phyloP scores from a whole-genome alignment of 2,113 vertebrate species.

The Cyanistes caeruleus region DNA sequence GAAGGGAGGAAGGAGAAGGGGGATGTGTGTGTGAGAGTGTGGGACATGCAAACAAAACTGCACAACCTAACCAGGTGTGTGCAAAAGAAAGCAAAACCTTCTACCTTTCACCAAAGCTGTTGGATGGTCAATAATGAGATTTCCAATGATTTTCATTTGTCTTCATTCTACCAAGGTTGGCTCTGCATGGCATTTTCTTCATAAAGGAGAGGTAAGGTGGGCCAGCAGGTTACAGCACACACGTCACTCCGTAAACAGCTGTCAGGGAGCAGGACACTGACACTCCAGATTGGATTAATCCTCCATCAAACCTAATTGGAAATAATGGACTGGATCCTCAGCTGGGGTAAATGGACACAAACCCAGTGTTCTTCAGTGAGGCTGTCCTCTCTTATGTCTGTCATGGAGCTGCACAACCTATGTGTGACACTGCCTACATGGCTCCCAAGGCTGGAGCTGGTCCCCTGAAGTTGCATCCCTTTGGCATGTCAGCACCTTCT shows the following conservation, averaged over 20 bases:
- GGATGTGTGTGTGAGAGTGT: fast-evolving
- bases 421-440: fast-evolving
- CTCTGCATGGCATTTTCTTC: constrained; percentile 22
- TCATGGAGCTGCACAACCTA: fast-evolving
- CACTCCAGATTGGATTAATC: background rate
- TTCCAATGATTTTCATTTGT: constrained; percentile 36
- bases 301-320: background rate
- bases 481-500: background rate
- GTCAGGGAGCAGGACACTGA: constrained; percentile 15
- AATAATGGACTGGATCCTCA: constrained; percentile 6
- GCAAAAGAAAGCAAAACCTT: background rate
- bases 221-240: background rate
- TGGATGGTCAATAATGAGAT: constrained; percentile 53
- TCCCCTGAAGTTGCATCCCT: background rate
- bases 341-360: background rate
- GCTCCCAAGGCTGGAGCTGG: background rate
- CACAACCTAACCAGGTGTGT: background rate
- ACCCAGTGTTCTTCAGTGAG: background rate
- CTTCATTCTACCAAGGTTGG: constrained; percentile 7
- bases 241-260: background rate
- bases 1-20: background rate
- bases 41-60: background rate
- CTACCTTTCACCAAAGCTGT: background rate
- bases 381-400: background rate
- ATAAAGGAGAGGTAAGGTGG: background rate